Evolutionary conservation across 2,797 vertebrate genomes (phyloP), one percentile per base, ranked within the genome.

Genomic region (Menidia menidia): DNA sequence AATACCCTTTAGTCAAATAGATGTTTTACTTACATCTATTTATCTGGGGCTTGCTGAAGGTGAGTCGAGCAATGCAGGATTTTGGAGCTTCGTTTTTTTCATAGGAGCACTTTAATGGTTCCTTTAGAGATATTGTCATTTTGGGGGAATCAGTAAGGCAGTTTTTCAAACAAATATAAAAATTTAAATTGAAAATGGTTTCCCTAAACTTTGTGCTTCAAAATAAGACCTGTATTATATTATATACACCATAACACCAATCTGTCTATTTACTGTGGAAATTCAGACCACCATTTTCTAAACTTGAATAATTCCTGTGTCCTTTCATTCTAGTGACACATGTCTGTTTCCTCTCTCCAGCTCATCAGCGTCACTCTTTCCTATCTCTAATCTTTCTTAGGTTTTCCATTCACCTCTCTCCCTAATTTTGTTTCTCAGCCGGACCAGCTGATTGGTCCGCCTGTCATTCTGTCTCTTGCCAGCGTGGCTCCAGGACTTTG

Each of bases 361-460:
- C 43, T 73, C 60, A 18, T 60, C 18, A 50, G 19, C 43, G 50
- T 81, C 80, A 77, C 47, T 62, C 59, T 63, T 48, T 62, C 3
- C 68, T 11, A 25, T 60, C 66, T 71, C 51, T 71, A 59, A 75
- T 75, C 65, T 54, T 64, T 51, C 4, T 58, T 42, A 5, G 18
- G 9, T 75, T 82, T 81, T 82, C 78, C 74, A 56, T 72, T 65
- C 59, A 73, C 51, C 69, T 53, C 62, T 52, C 57, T 62, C 44
- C 4, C 25, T 69, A 31, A 45, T 53, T 72, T 48, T 19, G 56
- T 67, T 61, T 41, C 62, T 60, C 32, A 72, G 60, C 51, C 54
- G 32, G 32, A 58, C 68, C 25, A 5, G 48, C 82, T 70, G 59
- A 88, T 71, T 82, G 66, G 69, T 16, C 82, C 82, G 86, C 75